These are phyloP conservation scores for Cecropterus lyciades DNA, from an alignment of 1,140 invertebrate genomes.

Conservation along the genomic window DNA sequence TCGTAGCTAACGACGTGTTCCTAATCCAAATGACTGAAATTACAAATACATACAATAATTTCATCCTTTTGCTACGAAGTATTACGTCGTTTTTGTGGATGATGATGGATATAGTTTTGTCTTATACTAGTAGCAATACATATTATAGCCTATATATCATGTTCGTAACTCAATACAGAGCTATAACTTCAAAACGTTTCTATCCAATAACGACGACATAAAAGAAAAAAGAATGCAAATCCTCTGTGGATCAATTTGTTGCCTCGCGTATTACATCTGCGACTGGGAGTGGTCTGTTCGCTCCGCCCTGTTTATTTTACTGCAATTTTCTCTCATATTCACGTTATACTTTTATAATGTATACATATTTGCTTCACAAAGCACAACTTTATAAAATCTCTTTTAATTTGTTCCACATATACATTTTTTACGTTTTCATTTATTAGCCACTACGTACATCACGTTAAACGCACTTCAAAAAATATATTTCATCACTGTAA, in stretches of 20 bases:
- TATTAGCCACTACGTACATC: too few relatives aligned
- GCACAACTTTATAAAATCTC: too few relatives aligned
- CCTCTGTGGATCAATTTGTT: slow-evolving; percentile 57
- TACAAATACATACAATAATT: too few relatives aligned
- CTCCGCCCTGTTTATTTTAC: slow-evolving; percentile 49
- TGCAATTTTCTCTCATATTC: slow-evolving; percentile 37
- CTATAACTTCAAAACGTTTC: slow-evolving; percentile 8
- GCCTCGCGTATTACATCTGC: slow-evolving; percentile 47
- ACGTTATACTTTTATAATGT: background rate
- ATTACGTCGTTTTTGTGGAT: too few relatives aligned
- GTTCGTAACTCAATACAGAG: background rate
- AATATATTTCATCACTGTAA: too few relatives aligned
- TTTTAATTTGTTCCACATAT: too few relatives aligned
- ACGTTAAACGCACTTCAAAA: too few relatives aligned
- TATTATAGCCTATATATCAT: background rate
- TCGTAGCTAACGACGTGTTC: background rate
- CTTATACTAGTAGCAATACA: background rate
- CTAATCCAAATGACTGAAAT: background rate
- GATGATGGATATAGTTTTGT: too few relatives aligned
- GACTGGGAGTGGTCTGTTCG: slow-evolving; percentile 55
- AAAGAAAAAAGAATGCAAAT: slow-evolving; percentile 53
- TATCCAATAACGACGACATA: slow-evolving; percentile 32
- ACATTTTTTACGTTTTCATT: too few relatives aligned
- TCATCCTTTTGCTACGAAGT: too few relatives aligned
- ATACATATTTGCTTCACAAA: background rate